Evolutionary conservation across 2,113 vertebrate genomes (phyloP), one percentile per base, ranked within the genome.

Genomic region (Toxotes jaculatrix): DNA sequence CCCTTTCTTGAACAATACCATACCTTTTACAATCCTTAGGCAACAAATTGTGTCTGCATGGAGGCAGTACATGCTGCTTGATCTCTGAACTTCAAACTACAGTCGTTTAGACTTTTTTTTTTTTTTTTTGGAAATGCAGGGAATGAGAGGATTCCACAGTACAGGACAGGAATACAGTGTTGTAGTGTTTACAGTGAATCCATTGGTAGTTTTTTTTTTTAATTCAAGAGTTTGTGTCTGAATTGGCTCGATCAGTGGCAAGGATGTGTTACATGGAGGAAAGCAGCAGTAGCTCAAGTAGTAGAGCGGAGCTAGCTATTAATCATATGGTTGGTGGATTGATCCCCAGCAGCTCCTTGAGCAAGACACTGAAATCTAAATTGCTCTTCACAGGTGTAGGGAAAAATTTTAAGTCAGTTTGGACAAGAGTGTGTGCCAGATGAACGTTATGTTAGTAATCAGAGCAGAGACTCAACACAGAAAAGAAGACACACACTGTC

Each of bases 51-150:
- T 84, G 85, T 74, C 89, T 82, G 83, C 77, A 74, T 87, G 82
- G 86, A 79, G 80, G 83, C 69, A 80, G 89, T 73, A 64, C 85
- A 82, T 85, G 87, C 79, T 80, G 86, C 78, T 87, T 89, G 84
- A 91, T 88, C 84, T 84, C 74, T 88, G 78, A 86, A 82, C 84
- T 69, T 75, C 51, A 75, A 82, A 74, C 63, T 80, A 84, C 71
- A 76, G 80, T 32, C 0, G 7, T 74, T 88, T 16, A 10, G 56
- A 64, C 43, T 57, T 63, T 53, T 70, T 23, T 1, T 74, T 0
- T 17, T 8, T 53, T n/a, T 53, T 27, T 31, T n/a, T 40, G 2
- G 4, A 74, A 74, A 74, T 36, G 16, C 32, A 63, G 53, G 21
- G 10, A 56, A 67, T 38, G 11, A 73, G 16, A 80, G 13, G 2